These are phyloP conservation scores for Ophraella communa DNA, from an alignment of 2,888 invertebrate genomes.

Conservation along the genomic window DNA sequence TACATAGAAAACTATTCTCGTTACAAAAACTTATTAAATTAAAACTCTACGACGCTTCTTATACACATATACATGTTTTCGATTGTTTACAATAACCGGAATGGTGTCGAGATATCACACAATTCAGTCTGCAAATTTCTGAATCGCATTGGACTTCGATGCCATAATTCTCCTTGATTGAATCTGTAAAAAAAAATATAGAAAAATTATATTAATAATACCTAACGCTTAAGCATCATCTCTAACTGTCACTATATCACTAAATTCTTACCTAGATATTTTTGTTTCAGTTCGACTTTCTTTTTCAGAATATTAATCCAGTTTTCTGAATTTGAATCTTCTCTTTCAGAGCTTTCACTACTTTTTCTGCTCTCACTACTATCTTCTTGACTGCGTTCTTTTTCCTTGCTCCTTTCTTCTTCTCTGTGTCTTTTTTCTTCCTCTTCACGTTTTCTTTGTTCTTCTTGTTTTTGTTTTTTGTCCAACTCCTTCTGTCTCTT, in stretches of 20 bases:
- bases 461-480: too few species aligned
- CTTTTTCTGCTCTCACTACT: neutral
- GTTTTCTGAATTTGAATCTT: too few species aligned
- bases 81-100: constrained; percentile 8
- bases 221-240: too few species aligned
- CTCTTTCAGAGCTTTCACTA: too few species aligned
- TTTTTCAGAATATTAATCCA: constrained; percentile 7
- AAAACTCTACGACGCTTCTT: neutral
- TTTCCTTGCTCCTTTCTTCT: neutral
- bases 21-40: neutral
- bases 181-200: constrained; percentile 17
- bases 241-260: too few species aligned
- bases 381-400: neutral
- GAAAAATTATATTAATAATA: too few species aligned
- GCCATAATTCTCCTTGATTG: constrained; percentile 10
- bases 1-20: neutral
- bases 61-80: constrained; percentile 1
- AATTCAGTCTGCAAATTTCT: constrained; percentile 7
- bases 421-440: neutral
- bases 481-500: neutral
- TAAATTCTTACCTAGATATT: constrained; percentile 13
- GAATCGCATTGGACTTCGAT: neutral
- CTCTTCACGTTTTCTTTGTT: neutral
- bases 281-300: constrained; percentile 5
- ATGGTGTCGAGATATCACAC: neutral